Evolutionary conservation across 2,888 invertebrate species (phyloP), one percentile per base, ranked within the genome.

Genomic region (Oligia latruncula): DNA sequence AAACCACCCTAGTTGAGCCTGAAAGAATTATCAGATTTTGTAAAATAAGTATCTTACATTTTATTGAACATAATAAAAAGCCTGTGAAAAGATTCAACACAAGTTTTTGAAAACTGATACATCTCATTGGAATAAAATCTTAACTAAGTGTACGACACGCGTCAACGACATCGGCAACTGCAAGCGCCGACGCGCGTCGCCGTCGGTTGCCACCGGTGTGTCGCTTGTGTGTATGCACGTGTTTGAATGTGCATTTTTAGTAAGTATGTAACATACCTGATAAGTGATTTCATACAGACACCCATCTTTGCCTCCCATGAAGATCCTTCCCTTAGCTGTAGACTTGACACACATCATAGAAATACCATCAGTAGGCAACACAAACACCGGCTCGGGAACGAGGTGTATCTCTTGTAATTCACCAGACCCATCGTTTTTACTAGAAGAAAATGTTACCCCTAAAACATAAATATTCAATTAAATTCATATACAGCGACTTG

Each of bases 271-370:
- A 46, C 52, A 49, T 85, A 89, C 99, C 97, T 99, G 99, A 96
- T 99, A 99, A 87, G 98, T 98, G 87, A 99, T 98, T 97, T 99
- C 99, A 97, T 99, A 99, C 1, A 99, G 97, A 90, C 98, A 98
- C 17, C 99, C 99, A 97, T 99, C 99, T 93, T 98, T 98, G 43
- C 99, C 99, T 40, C 99, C 99, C 94, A 99, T 97, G 94, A 99
- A 99, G 89, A 99, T 98, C 86, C 99, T 97, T 0, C 99, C 99
- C 90, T 97, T 97, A 23, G 97, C 97, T 6, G 98, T 98, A 40
- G 99, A 98, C 80, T 98, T 97, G 77, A 99, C 98, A 79, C 98
- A 98, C 90, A 98, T 98, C 92, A 99, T 98, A 74, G 98, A 98
- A 43, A 98, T 97, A 88, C 98, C 99, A 95, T 99, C 99, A 29